Evolutionary conservation across 1,140 invertebrate genomes (phyloP).

Genomic region (Eumeta japonica): DNA sequence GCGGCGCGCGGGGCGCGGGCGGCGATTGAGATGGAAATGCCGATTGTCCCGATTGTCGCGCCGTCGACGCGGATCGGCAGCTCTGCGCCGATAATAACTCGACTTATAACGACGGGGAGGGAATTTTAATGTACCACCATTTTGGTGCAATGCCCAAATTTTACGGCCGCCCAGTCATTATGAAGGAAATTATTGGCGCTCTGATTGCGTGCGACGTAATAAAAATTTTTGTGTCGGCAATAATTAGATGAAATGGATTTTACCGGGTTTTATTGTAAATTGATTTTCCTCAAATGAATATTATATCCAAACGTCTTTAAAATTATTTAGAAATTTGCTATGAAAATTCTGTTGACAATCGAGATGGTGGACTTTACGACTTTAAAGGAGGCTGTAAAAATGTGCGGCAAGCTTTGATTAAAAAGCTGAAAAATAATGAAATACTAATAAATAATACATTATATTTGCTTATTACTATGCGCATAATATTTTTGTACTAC

Average conservation of each 20-base stretch:
- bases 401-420: too few relatives aligned
- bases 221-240: conserved; percentile 56
- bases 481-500: too few relatives aligned
- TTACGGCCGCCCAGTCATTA: conserved; percentile 53
- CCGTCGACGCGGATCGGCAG: conserved; percentile 21
- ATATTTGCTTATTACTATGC: too few relatives aligned
- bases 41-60: conserved; percentile 21
- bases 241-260: conserved; percentile 57
- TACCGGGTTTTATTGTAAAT: conserved; percentile 36
- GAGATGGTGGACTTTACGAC: too few relatives aligned
- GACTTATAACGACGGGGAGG: conserved; percentile 52
- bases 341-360: too few relatives aligned
- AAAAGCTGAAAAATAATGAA: too few relatives aligned
- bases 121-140: conserved; percentile 57
- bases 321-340: too few relatives aligned
- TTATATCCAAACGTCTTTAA: too few relatives aligned
- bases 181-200: conserved; percentile 57
- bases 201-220: conserved; percentile 56
- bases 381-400: too few relatives aligned
- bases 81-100: conserved; percentile 40
- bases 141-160: conserved; percentile 57
- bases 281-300: too few relatives aligned
- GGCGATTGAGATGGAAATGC: conserved; percentile 30
- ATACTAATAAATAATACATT: too few relatives aligned
- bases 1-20: conserved; percentile 20